Base-by-base conservation (phyloP, 2,888 invertebrate genomes). In the Ochropleura leucogaster region DNA sequence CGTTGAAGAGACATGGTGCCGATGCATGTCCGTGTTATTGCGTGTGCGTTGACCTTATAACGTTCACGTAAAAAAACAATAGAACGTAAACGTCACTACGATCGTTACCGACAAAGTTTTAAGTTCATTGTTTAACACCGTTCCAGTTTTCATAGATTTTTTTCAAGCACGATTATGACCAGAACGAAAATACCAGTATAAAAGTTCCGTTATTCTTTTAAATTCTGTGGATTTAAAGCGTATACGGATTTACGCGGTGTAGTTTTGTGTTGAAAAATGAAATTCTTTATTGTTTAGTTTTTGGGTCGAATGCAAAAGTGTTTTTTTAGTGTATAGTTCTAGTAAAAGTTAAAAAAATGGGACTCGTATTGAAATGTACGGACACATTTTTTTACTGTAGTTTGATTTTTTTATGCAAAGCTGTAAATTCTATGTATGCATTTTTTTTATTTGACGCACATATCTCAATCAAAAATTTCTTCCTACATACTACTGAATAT, bases 11-110 rank as follows among this genome's bases (percentile, higher is more conserved):
- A 14, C 30, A 1, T 30, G 16, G 16, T 16, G 16, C 30, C 30
- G 1, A 16, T 40, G 12, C 14, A 16, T 40, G 12, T 7, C 57
- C 6, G 20, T 30, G 30, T 4, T 8, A 8, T 16, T 40, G 5
- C 5, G 12, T 44, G 62, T 62, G 62, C 18, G 44, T 1, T 62
- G 62, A 62, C 62, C 62, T 44, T 44, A 62, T 7, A 63, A 46
- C 82, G 30, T 60, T 68, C 68, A 68, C 62, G 60, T 69, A 66
- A 42, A 66, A 42, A 69, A 74, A 84, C 80, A 83, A 80, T 70
- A 77, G 67, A 65, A 74, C 73, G 44, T 85, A 66, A 83, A 77
- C 64, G 77, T 60, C 69, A 60, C 67, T 55, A 65, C 70, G 46
- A 70, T 72, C 68, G 68, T 76, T 82, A 69, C 51, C 74, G 51